Conservation (phyloP, 1,140 invertebrate genomes). For the Watersipora subatra region DNA sequence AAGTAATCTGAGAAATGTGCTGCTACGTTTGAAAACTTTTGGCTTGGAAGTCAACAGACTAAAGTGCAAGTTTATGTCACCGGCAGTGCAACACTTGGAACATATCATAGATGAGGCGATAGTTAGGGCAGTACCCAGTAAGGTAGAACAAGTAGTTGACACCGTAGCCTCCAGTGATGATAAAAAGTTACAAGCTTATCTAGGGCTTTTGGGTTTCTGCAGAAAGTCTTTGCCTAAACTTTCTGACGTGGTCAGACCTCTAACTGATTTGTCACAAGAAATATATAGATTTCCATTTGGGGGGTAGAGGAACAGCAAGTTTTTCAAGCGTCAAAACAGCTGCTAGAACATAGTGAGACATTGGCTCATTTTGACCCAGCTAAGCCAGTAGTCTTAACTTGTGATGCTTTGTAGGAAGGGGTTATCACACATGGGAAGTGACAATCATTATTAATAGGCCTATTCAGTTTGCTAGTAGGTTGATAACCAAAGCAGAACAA, state of each 20-base stretch:
- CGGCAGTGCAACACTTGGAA: neutral
- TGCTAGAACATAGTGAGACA: conserved; percentile 4
- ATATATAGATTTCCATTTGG: conserved; percentile 9
- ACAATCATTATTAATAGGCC: conserved; percentile 24
- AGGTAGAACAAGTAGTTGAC: conserved; percentile 1
- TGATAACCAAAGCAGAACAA: conserved; percentile 31
- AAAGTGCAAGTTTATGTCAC: neutral
- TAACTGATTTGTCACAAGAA: neutral
- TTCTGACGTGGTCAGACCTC: too few relatives aligned
- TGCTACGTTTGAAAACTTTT: neutral
- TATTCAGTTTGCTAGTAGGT: conserved; percentile 37
- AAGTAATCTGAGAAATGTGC: neutral
- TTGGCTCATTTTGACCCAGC: conserved; percentile 23
- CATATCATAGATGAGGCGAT: conserved; percentile 7
- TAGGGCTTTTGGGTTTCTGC: neutral
- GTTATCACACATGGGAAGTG: conserved; percentile 16
- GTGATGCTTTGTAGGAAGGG: conserved; percentile 28
- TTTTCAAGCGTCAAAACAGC: conserved; percentile 9
- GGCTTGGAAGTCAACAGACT: neutral
- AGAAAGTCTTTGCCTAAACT: too few relatives aligned
- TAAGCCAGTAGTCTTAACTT: conserved; percentile 18
- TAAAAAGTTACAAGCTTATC: conserved; percentile 1
- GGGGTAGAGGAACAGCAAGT: conserved; percentile 8
- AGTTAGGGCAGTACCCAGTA: conserved; percentile 2
- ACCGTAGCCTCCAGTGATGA: neutral